Percentiles rank a stretch among this genome's conserved stretches.
Conservation (phyloP, 2,113 vertebrate genomes). For the Corvus cornix region DNA sequence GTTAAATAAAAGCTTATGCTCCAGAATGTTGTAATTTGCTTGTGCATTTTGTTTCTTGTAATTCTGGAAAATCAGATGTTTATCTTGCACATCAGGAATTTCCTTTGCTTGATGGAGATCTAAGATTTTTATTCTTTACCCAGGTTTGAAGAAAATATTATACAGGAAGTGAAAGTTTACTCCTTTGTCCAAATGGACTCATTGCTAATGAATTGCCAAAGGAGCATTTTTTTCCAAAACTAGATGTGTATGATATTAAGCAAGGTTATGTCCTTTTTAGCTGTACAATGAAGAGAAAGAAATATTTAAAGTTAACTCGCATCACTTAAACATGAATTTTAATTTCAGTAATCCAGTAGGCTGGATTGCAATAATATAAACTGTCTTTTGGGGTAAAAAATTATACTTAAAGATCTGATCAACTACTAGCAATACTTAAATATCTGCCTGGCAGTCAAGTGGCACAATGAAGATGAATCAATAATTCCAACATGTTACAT, state of each 20-base stretch:
- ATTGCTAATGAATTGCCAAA: constrained; percentile 60
- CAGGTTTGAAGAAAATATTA: not conserved
- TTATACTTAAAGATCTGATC: not conserved
- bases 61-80: not conserved
- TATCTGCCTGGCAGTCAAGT: not conserved
- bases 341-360: not conserved
- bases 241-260: not conserved
- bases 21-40: not conserved
- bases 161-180: not conserved
- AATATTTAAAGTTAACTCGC: not conserved
- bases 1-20: constrained; percentile 14
- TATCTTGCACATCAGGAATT: not conserved
- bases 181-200: not conserved
- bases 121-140: not conserved
- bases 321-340: not conserved
- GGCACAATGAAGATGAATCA: not conserved
- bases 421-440: not conserved
- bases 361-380: constrained; percentile 14
- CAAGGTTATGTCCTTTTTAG: not conserved
- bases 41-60: not conserved
- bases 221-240: constrained; percentile 1
- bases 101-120: not conserved
- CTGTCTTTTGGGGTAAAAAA: not conserved
- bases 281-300: not conserved
- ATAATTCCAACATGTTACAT: not conserved